Percentiles rank a stretch among this genome's conserved stretches.
Conservation (phyloP, 2,888 invertebrate genomes). For the Pollenia griseotomentosa region DNA sequence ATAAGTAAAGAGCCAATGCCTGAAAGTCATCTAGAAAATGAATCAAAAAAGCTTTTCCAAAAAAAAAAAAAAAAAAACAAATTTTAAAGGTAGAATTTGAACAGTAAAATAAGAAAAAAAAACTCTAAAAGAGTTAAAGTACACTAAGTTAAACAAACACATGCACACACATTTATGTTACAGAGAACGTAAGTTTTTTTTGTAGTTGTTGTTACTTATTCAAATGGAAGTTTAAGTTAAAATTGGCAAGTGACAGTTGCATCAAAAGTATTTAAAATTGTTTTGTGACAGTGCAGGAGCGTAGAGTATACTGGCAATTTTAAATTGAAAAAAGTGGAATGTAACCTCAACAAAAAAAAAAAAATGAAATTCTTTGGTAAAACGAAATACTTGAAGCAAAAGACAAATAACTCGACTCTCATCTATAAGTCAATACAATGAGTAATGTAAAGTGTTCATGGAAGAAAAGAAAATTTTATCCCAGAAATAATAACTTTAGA, state of each 20-base stretch:
- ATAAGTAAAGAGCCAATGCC: slow-evolving; percentile 64
- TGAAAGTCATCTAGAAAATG: slow-evolving; percentile 62
- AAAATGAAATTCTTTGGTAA: neutral
- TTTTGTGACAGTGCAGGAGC: slow-evolving; percentile 5
- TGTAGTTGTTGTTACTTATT: slow-evolving; percentile 44
- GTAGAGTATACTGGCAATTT: slow-evolving; percentile 4
- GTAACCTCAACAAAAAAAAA: neutral
- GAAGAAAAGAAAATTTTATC: neutral
- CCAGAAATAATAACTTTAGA: neutral
- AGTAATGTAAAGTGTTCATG: neutral
- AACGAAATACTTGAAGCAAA: slow-evolving; percentile 7
- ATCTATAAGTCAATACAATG: neutral
- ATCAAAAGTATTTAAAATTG: slow-evolving; percentile 55
- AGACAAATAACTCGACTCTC: slow-evolving; percentile 11
- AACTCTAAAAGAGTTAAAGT: neutral
- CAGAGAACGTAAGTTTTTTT: neutral
- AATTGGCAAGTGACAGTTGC: slow-evolving; percentile 67
- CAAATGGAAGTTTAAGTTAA: slow-evolving; percentile 63
- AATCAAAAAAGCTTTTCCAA: neutral
- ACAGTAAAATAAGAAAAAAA: neutral
- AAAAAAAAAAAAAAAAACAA: slow-evolving; percentile 4
- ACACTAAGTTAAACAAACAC: neutral
- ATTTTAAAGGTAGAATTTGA: slow-evolving; percentile 18
- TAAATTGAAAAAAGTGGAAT: slow-evolving; percentile 14
- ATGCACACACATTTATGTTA: neutral